Percentiles rank a stretch among this genome's conserved stretches.
These are phyloP conservation scores for Ormyrus pomaceus DNA, from an alignment of 2,888 invertebrate species.

Conservation along the genomic window DNA sequence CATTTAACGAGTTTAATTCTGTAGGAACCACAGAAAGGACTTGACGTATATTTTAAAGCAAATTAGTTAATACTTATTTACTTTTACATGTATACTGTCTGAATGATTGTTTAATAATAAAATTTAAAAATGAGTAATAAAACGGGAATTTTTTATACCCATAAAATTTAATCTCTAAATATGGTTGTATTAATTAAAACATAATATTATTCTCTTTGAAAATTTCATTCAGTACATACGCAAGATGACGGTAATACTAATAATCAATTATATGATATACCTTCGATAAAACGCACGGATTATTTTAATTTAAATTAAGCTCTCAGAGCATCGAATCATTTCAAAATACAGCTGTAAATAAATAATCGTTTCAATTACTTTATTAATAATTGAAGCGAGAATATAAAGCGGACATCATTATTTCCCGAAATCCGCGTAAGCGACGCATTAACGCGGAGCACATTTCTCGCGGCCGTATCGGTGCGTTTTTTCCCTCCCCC, in stretches of 20 bases:
- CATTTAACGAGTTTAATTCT: too few species aligned
- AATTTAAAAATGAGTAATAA: too few species aligned
- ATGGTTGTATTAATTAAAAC: too few species aligned
- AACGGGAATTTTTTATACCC: too few species aligned
- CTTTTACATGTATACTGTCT: background rate
- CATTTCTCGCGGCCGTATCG: background rate
- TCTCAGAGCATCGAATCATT: background rate
- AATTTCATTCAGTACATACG: too few species aligned
- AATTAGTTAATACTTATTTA: too few species aligned
- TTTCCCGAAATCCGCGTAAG: constrained; percentile 1
- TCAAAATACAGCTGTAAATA: background rate
- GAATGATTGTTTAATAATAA: background rate
- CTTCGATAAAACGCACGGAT: background rate
- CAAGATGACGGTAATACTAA: too few species aligned
- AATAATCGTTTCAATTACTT: background rate
- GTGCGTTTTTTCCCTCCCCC: background rate
- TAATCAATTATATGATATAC: background rate
- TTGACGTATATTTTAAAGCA: too few species aligned
- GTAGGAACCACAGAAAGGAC: too few species aligned
- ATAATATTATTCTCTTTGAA: too few species aligned
- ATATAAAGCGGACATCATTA: background rate
- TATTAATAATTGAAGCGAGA: constrained; percentile 5
- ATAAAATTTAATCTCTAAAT: too few species aligned
- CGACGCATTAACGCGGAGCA: too few species aligned
- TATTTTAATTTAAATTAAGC: constrained; percentile 8